Conservation (phyloP, 2,797 vertebrate genomes). For the Selene dorsalis region DNA sequence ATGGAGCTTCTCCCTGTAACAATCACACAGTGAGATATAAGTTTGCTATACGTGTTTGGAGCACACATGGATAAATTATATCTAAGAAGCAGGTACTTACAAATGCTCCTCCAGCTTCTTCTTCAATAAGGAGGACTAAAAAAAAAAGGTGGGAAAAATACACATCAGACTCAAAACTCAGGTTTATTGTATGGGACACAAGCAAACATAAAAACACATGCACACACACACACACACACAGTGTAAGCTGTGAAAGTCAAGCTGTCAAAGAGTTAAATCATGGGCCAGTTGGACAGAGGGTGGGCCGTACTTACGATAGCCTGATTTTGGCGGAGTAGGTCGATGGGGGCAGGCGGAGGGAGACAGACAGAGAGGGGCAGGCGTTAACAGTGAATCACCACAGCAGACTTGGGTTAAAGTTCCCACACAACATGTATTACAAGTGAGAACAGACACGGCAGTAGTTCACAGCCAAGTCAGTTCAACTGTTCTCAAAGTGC, state of each 20-base stretch:
- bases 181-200: conserved; percentile 3
- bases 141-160: conserved; percentile 5
- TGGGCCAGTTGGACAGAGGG: conserved; percentile 63
- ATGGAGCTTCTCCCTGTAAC: conserved; percentile 88
- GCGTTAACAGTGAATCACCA: conserved; percentile 80
- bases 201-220: conserved; percentile 4
- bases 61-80: not conserved
- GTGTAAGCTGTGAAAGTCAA: conserved; percentile 40
- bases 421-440: conserved; percentile 64
- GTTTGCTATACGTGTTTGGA: not conserved
- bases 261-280: conserved; percentile 71
- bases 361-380: conserved; percentile 78
- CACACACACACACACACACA: conserved; percentile 7
- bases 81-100: conserved; percentile 82
- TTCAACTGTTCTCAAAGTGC: not conserved
- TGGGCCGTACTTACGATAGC: conserved; percentile 85
- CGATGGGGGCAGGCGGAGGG: conserved; percentile 55
- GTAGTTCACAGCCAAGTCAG: conserved; percentile 1
- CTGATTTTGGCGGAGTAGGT: conserved; percentile 80
- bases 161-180: not conserved
- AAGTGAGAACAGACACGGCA: conserved; percentile 38
- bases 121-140: conserved; percentile 88
- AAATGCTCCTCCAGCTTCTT: conserved; percentile 93
- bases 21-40: not conserved
- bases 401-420: conserved; percentile 79